phyloP scores from a whole-genome alignment of 2,113 vertebrate species.

The Leptobrachium leishanense region DNA sequence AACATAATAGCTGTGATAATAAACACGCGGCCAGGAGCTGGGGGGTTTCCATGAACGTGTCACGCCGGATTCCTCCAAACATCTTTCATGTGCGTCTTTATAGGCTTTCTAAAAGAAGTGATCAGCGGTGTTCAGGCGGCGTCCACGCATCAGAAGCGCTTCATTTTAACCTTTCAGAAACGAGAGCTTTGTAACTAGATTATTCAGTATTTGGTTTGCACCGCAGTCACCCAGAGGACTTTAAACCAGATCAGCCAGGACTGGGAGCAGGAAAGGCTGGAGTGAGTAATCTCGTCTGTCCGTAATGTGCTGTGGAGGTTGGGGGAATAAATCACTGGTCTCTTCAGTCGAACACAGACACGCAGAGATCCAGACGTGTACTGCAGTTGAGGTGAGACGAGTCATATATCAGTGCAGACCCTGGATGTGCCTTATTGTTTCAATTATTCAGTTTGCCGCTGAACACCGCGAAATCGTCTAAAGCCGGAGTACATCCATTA shows the following conservation, averaged over 20 bases:
- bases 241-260: conserved; percentile 4
- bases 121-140: no score
- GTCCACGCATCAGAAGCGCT: no score
- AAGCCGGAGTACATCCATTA: conserved; percentile 2
- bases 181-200: no score
- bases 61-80: no score
- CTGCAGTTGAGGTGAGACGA: not conserved
- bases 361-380: not conserved
- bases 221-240: conserved; percentile 9
- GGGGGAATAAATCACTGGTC: not conserved
- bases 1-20: no score
- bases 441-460: not conserved
- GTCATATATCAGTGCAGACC: not conserved
- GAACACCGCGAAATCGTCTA: not conserved
- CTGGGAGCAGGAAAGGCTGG: not conserved
- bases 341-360: not conserved
- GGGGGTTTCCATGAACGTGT: no score
- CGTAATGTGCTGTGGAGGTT: conserved; percentile 3
- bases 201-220: not conserved
- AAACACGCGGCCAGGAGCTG: no score
- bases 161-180: no score
- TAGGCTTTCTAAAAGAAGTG: no score
- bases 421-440: not conserved
- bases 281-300: not conserved
- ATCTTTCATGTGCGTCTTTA: no score